These are phyloP conservation scores for Eupleurogrammus muticus DNA, from an alignment of 2,797 vertebrate genomes.

Conservation along the genomic window DNA sequence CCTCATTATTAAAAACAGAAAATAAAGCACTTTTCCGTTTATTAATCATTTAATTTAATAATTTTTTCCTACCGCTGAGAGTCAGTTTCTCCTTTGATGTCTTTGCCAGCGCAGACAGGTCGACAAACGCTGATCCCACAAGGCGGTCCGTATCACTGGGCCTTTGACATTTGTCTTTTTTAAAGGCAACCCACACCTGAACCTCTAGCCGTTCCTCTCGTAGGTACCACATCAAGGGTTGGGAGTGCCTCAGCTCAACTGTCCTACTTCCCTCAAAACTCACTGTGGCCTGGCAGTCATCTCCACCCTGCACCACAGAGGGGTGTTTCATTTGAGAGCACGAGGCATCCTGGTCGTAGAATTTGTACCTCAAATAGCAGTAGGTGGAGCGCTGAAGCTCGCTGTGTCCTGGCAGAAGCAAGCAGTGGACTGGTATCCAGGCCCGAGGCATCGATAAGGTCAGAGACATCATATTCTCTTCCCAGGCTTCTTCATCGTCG, in stretches of 20 bases:
- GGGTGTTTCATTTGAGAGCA: slow-evolving; percentile 90
- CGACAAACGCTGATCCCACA: slow-evolving; percentile 92
- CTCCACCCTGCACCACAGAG: slow-evolving; percentile 55
- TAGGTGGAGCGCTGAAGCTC: slow-evolving; percentile 84
- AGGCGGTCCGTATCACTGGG: slow-evolving; percentile 91
- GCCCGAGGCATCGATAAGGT: slow-evolving; percentile 86
- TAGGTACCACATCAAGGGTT: slow-evolving; percentile 92
- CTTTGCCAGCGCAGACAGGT: slow-evolving; percentile 84
- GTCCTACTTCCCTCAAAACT: slow-evolving; percentile 84
- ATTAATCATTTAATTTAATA: no score
- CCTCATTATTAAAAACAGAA: slow-evolving; percentile 3
- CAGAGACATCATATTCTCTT: slow-evolving; percentile 63
- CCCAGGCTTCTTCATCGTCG: slow-evolving; percentile 60
- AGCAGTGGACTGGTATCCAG: slow-evolving; percentile 90
- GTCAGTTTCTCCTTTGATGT: slow-evolving; percentile 75
- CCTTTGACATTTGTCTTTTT: slow-evolving; percentile 84
- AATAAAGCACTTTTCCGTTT: background rate
- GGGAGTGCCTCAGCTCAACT: slow-evolving; percentile 82
- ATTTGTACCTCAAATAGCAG: slow-evolving; percentile 94
- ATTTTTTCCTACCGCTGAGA: slow-evolving; percentile 81
- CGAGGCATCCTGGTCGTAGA: slow-evolving; percentile 88
- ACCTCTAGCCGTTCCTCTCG: slow-evolving; percentile 93
- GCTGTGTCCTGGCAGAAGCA: slow-evolving; percentile 86
- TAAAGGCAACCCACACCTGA: slow-evolving; percentile 93
- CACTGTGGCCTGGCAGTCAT: slow-evolving; percentile 74